These are phyloP conservation scores for Rhamphomyia laevipes DNA, from an alignment of 2,888 invertebrate genomes.

Conservation along the genomic window DNA sequence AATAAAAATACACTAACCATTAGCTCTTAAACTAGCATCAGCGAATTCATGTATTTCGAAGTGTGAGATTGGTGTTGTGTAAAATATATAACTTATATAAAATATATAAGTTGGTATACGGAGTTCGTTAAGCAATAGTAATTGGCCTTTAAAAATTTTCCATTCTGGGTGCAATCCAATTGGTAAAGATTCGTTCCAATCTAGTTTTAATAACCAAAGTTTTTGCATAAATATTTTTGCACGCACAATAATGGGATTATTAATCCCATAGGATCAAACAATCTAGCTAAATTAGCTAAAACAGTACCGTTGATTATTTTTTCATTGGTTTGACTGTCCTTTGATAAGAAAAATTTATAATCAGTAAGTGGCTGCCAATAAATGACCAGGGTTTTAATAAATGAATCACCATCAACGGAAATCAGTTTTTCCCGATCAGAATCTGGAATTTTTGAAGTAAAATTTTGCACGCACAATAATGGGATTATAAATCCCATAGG, in stretches of 20 bases:
- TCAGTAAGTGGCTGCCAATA: background rate
- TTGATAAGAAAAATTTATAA: background rate
- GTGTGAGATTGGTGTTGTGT: background rate
- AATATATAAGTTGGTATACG: too few species aligned
- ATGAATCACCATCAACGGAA: background rate
- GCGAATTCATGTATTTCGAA: background rate
- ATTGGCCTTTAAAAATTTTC: background rate
- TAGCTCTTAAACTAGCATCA: too few species aligned
- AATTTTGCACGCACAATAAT: too few species aligned
- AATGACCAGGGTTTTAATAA: background rate
- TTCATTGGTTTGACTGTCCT: background rate
- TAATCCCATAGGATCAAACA: constrained; percentile 11
- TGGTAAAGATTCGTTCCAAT: too few species aligned
- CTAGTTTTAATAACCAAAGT: too few species aligned
- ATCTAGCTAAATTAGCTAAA: background rate
- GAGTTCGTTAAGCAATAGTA: background rate
- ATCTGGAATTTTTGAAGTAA: too few species aligned
- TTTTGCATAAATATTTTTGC: too few species aligned
- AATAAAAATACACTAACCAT: too few species aligned
- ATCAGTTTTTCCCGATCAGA: background rate
- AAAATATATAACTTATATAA: too few species aligned
- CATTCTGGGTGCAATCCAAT: too few species aligned
- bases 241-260: too few species aligned
- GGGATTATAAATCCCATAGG: too few species aligned
- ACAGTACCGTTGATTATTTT: background rate